Conservation (phyloP, 2,888 invertebrate genomes). For the Psylliodes chrysocephalus region DNA sequence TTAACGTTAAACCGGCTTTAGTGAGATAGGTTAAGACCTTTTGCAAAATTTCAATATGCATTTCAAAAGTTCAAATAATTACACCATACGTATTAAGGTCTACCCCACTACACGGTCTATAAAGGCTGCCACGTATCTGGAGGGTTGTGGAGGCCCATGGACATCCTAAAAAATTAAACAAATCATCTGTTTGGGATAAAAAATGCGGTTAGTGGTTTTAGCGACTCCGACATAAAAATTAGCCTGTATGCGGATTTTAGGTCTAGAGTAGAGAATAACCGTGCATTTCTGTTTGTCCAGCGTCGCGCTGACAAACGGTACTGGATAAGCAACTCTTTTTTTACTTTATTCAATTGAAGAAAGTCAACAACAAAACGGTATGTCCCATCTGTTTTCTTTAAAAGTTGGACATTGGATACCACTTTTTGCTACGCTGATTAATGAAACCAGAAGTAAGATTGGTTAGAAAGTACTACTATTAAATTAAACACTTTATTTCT, state of each 20-base stretch:
- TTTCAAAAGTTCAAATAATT: slow-evolving; percentile 43
- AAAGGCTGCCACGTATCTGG: slow-evolving; percentile 44
- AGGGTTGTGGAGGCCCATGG: slow-evolving; percentile 48
- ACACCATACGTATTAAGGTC: slow-evolving; percentile 45
- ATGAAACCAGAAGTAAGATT: too few relatives aligned
- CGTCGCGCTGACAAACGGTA: slow-evolving; percentile 34
- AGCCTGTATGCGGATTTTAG: slow-evolving; percentile 52
- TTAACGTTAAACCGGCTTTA: slow-evolving; percentile 49
- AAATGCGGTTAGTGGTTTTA: slow-evolving; percentile 50
- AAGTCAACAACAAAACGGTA: too few relatives aligned
- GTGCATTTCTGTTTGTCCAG: slow-evolving; percentile 26
- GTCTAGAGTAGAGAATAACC: too few relatives aligned
- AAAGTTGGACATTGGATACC: too few relatives aligned
- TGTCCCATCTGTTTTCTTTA: slow-evolving; percentile 23
- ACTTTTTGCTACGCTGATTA: too few relatives aligned
- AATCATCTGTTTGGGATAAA: slow-evolving; percentile 43
- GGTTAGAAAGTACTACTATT: too few relatives aligned
- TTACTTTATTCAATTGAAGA: slow-evolving; percentile 26
- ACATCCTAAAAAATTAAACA: too few relatives aligned
- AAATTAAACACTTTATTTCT: too few relatives aligned
- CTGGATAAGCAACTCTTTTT: slow-evolving; percentile 28
- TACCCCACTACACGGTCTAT: slow-evolving; percentile 47
- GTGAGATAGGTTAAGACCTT: slow-evolving; percentile 40
- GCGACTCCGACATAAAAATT: too few relatives aligned
- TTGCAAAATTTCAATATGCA: slow-evolving; percentile 36